phyloP scores from a whole-genome alignment of 2,113 vertebrate genomes.

The Brevimyrus niger region DNA sequence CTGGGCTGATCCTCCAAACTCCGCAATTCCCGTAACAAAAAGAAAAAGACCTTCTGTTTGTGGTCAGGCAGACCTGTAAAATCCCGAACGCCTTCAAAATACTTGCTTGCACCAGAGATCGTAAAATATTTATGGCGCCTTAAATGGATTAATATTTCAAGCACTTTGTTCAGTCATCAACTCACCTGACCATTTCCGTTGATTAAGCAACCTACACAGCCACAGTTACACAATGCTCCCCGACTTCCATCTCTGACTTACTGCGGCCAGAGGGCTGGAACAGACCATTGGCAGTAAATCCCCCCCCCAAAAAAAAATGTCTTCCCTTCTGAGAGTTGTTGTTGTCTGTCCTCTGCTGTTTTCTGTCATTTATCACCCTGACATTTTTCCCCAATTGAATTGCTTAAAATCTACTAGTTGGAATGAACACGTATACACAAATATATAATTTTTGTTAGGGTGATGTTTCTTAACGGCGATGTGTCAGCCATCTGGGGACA shows the following conservation, averaged over 20 bases:
- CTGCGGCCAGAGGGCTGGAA: not conserved
- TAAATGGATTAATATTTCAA: slow-evolving; percentile 6
- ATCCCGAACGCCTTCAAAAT: not conserved
- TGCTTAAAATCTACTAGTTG: not conserved
- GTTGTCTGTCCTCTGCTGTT: not conserved
- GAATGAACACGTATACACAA: not conserved
- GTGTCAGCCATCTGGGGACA: not conserved
- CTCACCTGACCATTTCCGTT: not conserved
- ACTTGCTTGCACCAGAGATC: not conserved
- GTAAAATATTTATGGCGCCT: not conserved
- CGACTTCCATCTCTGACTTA: not conserved
- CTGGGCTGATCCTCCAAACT: not conserved
- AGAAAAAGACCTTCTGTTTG: slow-evolving; percentile 14
- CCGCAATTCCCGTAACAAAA: not conserved
- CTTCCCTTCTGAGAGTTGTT: not conserved
- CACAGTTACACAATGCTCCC: not conserved
- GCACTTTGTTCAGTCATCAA: not conserved
- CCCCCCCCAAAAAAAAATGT: not conserved
- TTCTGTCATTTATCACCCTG: not conserved
- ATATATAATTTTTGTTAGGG: not conserved
- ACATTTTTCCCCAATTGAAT: not conserved
- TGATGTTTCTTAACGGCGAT: not conserved
- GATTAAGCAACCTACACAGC: not conserved
- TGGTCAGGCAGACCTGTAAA: not conserved
- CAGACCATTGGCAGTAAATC: not conserved